Evolutionary conservation across 1,140 invertebrate genomes (phyloP).

Genomic region (Zaprionus vittiger): DNA sequence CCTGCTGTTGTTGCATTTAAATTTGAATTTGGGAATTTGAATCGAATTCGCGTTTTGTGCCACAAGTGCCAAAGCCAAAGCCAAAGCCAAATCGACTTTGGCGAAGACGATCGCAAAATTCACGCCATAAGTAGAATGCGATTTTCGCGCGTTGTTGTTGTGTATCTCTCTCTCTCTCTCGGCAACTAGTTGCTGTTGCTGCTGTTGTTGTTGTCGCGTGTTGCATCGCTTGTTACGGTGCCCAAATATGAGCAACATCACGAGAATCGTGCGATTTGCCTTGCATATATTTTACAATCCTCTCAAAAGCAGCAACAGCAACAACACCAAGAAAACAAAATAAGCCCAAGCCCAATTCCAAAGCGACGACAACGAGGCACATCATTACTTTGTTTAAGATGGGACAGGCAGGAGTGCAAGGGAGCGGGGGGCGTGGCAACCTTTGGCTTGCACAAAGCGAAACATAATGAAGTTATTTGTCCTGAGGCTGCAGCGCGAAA

Average conservation of each 20-base stretch:
- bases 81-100: slow-evolving; percentile 13
- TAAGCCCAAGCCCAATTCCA: slow-evolving; percentile 43
- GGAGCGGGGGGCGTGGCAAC: not conserved
- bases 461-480: slow-evolving; percentile 81
- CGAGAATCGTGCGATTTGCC: slow-evolving; percentile 81
- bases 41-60: slow-evolving; percentile 72
- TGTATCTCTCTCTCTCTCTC: slow-evolving; percentile 36
- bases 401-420: not conserved
- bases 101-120: slow-evolving; percentile 67
- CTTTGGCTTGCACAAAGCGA: slow-evolving; percentile 17
- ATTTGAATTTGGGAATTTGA: slow-evolving; percentile 82
- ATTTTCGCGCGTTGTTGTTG: slow-evolving; percentile 72
- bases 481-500: slow-evolving; percentile 71
- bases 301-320: slow-evolving; percentile 13
- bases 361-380: slow-evolving; percentile 50
- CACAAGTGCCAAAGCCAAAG: slow-evolving; percentile 66
- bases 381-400: slow-evolving; percentile 59
- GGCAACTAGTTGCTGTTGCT: slow-evolving; percentile 38
- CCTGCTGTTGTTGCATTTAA: slow-evolving; percentile 67
- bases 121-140: slow-evolving; percentile 81
- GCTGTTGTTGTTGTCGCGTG: slow-evolving; percentile 72
- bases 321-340: not conserved
- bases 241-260: slow-evolving; percentile 82
- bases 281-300: slow-evolving; percentile 81
- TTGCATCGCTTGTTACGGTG: slow-evolving; percentile 78